Evolutionary conservation across 2,888 invertebrate genomes (phyloP).

Genomic region (Drosophila tanythrix): DNA sequence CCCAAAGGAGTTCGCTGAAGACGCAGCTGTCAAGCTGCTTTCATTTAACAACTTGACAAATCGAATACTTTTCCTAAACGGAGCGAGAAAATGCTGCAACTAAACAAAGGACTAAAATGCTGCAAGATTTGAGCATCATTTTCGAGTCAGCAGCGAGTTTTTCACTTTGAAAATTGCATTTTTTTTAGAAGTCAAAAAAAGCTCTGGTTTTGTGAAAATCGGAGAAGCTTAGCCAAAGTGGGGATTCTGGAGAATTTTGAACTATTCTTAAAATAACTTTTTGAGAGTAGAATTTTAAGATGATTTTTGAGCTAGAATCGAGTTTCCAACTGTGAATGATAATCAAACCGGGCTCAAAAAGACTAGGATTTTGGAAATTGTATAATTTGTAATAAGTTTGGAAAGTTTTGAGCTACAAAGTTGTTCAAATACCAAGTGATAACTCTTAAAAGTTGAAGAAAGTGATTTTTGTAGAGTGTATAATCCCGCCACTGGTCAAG

Average conservation of each 20-base stretch:
- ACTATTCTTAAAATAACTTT: background rate
- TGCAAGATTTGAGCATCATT: background rate
- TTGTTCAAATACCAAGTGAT: background rate
- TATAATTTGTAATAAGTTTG: background rate
- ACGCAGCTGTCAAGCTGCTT: slow-evolving; percentile 41
- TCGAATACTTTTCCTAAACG: slow-evolving; percentile 62
- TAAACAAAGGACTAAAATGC: slow-evolving; percentile 2
- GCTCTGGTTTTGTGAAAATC: background rate
- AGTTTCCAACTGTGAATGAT: background rate
- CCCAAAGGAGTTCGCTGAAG: background rate
- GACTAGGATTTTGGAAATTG: background rate
- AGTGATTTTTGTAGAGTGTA: background rate
- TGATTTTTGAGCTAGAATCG: background rate
- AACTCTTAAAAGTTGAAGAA: background rate
- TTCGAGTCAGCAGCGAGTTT: background rate
- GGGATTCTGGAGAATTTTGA: background rate
- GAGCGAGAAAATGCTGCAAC: slow-evolving; percentile 6
- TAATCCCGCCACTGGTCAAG: background rate
- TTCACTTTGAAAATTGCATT: too few relatives aligned
- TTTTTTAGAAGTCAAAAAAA: background rate
- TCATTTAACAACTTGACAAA: slow-evolving; percentile 75
- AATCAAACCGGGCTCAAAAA: background rate
- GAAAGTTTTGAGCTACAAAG: background rate
- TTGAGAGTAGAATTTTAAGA: background rate
- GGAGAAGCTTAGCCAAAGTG: background rate